A percentile compares a stretch with the other conserved stretches of the same genome.
Conservation (phyloP, 2,113 vertebrate genomes). For the Willisornis vidua region DNA sequence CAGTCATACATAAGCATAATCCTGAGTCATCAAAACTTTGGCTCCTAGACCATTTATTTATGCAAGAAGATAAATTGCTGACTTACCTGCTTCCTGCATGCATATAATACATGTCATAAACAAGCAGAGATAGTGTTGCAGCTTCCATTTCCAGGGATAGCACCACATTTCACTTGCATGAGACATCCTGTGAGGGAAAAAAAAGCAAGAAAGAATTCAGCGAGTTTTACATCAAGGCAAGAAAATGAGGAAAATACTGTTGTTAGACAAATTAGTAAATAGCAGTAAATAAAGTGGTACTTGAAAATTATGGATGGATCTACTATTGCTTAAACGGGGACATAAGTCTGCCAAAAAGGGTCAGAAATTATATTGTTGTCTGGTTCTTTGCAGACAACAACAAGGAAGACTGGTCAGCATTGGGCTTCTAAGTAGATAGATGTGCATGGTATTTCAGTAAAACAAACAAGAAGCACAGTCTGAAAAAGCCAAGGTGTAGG, state of each 20-base stretch:
- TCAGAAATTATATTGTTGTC: background rate
- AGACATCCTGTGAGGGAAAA: constrained; percentile 78
- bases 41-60: background rate
- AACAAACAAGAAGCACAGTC: background rate
- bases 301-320: background rate
- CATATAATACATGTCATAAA: constrained; percentile 67
- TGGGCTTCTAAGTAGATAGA: background rate
- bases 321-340: background rate
- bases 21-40: background rate
- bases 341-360: background rate
- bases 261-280: background rate
- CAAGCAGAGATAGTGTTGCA: constrained; percentile 67
- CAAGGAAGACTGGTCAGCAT: background rate
- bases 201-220: background rate
- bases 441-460: background rate
- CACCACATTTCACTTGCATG: constrained; percentile 73
- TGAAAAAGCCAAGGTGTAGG: background rate
- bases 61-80: background rate
- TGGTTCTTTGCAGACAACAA: background rate
- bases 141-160: constrained; percentile 82
- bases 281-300: background rate
- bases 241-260: background rate
- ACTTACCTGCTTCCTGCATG: constrained; percentile 79
- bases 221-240: background rate
- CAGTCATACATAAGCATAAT: background rate